Evolutionary conservation across 2,797 vertebrate genomes (phyloP).

Genomic region (Picus viridis): DNA sequence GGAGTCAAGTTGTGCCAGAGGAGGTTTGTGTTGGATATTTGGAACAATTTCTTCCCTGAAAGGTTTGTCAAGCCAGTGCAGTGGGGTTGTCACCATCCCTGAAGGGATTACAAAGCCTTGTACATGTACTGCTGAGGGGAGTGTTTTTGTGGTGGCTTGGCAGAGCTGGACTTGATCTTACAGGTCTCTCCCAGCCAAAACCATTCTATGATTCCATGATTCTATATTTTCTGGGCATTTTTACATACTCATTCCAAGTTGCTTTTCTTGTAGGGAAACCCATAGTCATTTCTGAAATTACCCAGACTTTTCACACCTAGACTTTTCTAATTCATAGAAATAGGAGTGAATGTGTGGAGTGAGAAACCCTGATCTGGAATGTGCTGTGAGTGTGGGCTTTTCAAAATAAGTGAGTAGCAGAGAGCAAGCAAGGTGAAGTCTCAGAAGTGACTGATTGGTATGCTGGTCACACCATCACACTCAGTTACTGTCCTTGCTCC

Average conservation of each 20-base stretch:
- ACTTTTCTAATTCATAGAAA: not conserved
- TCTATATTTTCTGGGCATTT: not conserved
- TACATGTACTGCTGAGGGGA: too few species aligned
- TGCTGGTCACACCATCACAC: not conserved
- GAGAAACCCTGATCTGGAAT: not conserved
- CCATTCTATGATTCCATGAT: too few species aligned
- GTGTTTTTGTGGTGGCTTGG: too few species aligned
- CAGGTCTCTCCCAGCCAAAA: too few species aligned
- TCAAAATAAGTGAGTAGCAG: not conserved
- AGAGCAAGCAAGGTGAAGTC: not conserved
- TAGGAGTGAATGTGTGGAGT: not conserved
- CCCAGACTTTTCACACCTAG: not conserved
- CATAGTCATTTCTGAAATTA: not conserved
- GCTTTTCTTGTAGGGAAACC: not conserved
- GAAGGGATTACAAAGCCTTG: too few species aligned
- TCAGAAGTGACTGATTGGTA: not conserved
- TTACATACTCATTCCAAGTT: not conserved
- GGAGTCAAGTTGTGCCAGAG: too few species aligned
- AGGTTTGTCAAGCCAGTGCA: too few species aligned
- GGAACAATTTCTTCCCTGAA: too few species aligned
- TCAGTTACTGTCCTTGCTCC: constrained; percentile 25
- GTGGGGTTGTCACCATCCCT: too few species aligned
- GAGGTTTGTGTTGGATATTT: too few species aligned
- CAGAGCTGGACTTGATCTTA: too few species aligned
- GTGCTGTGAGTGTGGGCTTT: not conserved